phyloP scores from a whole-genome alignment of 2,888 invertebrate genomes.

The Crepidodera aurea region DNA sequence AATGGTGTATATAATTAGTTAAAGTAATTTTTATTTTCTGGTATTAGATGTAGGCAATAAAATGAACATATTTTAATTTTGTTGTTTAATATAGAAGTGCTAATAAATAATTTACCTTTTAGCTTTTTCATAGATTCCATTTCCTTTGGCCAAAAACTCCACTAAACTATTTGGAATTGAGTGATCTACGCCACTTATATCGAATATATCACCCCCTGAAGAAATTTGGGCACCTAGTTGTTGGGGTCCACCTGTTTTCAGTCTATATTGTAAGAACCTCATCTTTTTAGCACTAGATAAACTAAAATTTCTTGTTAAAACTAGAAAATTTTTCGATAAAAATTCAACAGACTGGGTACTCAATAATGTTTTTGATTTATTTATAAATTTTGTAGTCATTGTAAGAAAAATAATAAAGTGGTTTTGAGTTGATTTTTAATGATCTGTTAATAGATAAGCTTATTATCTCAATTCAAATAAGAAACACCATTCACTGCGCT shows the following conservation, averaged over 20 bases:
- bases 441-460: no score
- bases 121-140: constrained; percentile 63
- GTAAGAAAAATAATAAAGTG: not conserved
- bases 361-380: not conserved
- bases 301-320: constrained; percentile 50
- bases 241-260: constrained; percentile 66
- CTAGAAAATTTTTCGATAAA: constrained; percentile 5
- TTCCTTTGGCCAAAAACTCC: constrained; percentile 64
- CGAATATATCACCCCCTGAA: constrained; percentile 73
- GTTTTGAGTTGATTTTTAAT: no score
- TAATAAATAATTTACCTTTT: constrained; percentile 67
- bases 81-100: no score
- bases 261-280: constrained; percentile 77
- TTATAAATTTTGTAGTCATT: not conserved
- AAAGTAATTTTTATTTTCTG: no score
- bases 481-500: no score
- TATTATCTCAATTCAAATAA: no score
- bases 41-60: no score
- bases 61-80: no score
- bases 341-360: not conserved
- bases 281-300: constrained; percentile 59
- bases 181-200: constrained; percentile 67
- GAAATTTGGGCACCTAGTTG: constrained; percentile 69
- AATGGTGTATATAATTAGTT: no score
- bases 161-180: constrained; percentile 66